These are phyloP conservation scores for Eufriesea mexicana DNA, from an alignment of 1,140 invertebrate genomes.

Conservation along the genomic window DNA sequence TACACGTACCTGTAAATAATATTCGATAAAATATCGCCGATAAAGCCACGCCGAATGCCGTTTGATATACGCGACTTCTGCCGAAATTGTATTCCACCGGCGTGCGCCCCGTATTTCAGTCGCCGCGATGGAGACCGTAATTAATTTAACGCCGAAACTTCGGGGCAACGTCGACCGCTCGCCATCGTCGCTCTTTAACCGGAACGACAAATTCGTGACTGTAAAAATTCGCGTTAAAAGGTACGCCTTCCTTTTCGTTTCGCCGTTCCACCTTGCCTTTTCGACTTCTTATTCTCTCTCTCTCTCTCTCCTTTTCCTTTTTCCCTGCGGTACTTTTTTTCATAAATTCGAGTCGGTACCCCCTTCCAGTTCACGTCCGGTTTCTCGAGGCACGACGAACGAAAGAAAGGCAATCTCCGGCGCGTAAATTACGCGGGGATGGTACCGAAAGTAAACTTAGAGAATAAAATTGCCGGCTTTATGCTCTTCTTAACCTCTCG, in stretches of 20 bases:
- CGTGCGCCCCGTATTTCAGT: conserved; percentile 52
- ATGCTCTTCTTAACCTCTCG: conserved; percentile 42
- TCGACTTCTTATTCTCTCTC: too few relatives aligned
- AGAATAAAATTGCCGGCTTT: conserved; percentile 39
- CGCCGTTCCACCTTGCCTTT: neutral
- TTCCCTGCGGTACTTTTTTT: neutral
- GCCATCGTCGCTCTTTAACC: conserved; percentile 7
- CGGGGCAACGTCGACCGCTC: neutral
- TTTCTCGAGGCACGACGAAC: neutral
- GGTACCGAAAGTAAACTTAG: conserved; percentile 22
- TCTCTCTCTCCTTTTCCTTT: too few relatives aligned
- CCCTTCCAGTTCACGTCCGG: neutral
- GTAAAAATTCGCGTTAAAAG: conserved; percentile 14
- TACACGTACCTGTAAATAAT: conserved; percentile 65
- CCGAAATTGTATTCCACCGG: conserved; percentile 54
- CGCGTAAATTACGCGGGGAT: conserved; percentile 10
- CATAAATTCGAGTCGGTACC: neutral
- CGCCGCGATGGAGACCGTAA: conserved; percentile 21
- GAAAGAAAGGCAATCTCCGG: neutral
- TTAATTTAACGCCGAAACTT: conserved; percentile 52
- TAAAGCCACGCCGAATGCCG: conserved; percentile 40
- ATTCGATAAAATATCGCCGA: conserved; percentile 63
- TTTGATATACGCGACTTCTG: conserved; percentile 61
- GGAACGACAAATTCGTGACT: conserved; percentile 1
- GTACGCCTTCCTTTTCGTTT: neutral